A percentile compares a stretch with the other conserved stretches of the same genome.
Conservation (phyloP, 2,797 vertebrate species). For the Lepus oiostolus region DNA sequence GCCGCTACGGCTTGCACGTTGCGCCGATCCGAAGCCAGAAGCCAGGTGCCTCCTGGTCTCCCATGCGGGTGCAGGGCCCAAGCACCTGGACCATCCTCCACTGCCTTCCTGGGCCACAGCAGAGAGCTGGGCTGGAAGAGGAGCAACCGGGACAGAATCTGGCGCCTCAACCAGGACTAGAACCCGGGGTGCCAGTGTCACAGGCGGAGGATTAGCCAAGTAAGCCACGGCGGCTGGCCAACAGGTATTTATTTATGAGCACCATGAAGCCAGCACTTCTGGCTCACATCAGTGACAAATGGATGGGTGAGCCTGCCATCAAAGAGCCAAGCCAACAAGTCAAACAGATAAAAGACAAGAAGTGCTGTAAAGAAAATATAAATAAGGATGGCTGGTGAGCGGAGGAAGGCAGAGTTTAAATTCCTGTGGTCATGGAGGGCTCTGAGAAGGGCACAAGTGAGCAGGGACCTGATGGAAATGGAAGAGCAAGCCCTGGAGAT, state of each 20-base stretch:
- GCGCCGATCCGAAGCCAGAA: too few relatives aligned
- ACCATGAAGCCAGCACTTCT: not conserved
- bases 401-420: not conserved
- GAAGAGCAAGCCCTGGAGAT: not conserved
- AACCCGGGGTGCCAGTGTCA: too few relatives aligned
- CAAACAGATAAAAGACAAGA: not conserved
- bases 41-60: too few relatives aligned
- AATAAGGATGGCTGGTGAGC: not conserved
- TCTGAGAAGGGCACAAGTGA: not conserved
- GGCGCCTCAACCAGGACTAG: too few relatives aligned
- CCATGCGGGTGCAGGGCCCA: too few relatives aligned
- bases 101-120: too few relatives aligned
- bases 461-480: not conserved
- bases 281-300: not conserved
- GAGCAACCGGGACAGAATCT: too few relatives aligned
- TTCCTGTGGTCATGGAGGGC: not conserved
- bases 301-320: not conserved
- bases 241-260: slow-evolving; percentile 5
- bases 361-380: not conserved
- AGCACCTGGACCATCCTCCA: too few relatives aligned
- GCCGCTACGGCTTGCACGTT: too few relatives aligned
- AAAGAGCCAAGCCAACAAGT: not conserved
- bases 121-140: too few relatives aligned
- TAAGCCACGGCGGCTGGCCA: too few relatives aligned
- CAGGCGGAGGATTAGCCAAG: too few relatives aligned